Base-by-base conservation (phyloP, 2,113 vertebrate species). In the Salminus brasiliensis region DNA sequence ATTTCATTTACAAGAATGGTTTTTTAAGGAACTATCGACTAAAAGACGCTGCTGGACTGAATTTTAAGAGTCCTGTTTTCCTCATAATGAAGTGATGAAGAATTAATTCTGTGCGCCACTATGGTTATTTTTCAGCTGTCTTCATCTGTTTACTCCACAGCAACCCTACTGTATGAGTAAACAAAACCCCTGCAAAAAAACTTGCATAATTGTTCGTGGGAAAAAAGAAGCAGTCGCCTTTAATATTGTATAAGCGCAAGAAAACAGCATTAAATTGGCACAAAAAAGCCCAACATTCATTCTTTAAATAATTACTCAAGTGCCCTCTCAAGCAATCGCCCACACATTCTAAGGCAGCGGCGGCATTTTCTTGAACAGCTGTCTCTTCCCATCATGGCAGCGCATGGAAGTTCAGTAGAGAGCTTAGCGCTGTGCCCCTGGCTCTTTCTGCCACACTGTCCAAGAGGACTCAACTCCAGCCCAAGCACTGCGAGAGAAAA, bases 291-390 rank as follows among this genome's bases (percentile, higher is more conserved):
- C 12, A 60, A 18, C 72, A 57, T 47, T 47, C 43, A 74, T 47
- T 41, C 36, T 62, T 69, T 70, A 53, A 52, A 70, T 62, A 27
- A 66, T 66, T 76, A 66, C 25, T 36, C n/a, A 67, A 49, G 43
- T 25, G 39, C 39, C 68, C 53, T 45, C 49, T 67, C n/a, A 69
- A 74, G 15, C 36, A 76, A 49, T 23, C 45, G 69, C 43, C 49
- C 75, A 62, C 47, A 60, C 66, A 69, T 53, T 45, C 45, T 30
- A 47, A 60, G 27, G 62, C 29, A 47, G n/a, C 72, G 55, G 67
- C 18, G 18, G 47, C 39, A 62, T 79, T 67, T 74, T 66, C 62
- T 68, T 74, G 47, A 82, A 63, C 72, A 76, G 63, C 63, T 73
- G 70, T 82, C 72, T 80, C 53, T 49, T 72, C 45, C 36, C 29